These are phyloP conservation scores for Hiodon tergisus DNA, from an alignment of 2,113 vertebrate species.

Conservation along the genomic window DNA sequence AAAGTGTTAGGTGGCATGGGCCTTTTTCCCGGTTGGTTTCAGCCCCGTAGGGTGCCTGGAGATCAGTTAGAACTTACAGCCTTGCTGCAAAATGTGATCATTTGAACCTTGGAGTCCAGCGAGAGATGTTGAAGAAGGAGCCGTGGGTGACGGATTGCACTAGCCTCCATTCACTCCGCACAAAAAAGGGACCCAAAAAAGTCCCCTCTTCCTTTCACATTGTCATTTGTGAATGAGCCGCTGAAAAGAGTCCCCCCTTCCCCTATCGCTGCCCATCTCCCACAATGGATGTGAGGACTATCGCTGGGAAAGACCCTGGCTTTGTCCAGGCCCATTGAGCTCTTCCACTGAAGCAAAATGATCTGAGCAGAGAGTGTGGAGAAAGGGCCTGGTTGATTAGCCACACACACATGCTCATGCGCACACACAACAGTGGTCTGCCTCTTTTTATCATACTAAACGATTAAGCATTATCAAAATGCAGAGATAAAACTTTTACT, in stretches of 20 bases:
- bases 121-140: too few relatives aligned
- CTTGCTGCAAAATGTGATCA: too few relatives aligned
- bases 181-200: background rate
- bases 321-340: conserved; percentile 8
- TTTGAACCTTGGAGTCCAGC: too few relatives aligned
- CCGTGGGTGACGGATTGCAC: background rate
- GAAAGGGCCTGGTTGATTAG: background rate
- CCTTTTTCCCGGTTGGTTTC: background rate
- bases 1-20: background rate
- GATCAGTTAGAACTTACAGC: too few relatives aligned
- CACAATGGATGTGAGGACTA: background rate
- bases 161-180: background rate
- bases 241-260: background rate
- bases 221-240: background rate
- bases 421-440: background rate
- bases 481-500: background rate
- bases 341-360: background rate
- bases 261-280: background rate
- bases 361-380: background rate
- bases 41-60: background rate
- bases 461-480: background rate
- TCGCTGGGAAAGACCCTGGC: background rate
- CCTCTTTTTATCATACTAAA: too few relatives aligned
- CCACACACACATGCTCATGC: background rate
- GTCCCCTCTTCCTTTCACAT: background rate